These are phyloP conservation scores for Drosophila chauvacae DNA, from an alignment of 1,140 invertebrate genomes.

Conservation along the genomic window DNA sequence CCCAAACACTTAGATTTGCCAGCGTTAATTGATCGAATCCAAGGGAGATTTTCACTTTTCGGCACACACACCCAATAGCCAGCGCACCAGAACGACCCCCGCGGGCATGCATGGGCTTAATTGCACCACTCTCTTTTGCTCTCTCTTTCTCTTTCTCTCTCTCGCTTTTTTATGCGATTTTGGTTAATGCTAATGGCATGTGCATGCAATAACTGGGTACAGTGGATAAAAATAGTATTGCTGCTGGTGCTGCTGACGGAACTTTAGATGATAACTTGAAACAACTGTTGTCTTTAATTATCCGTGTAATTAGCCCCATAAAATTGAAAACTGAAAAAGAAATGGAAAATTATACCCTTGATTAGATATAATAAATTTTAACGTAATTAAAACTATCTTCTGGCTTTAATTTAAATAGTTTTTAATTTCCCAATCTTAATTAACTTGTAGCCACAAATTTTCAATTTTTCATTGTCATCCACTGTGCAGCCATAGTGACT, in stretches of 20 bases:
- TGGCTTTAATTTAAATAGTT: background rate
- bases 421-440: background rate
- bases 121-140: conserved; percentile 48
- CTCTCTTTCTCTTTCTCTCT: background rate
- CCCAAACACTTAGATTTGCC: conserved; percentile 8
- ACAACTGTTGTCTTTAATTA: background rate
- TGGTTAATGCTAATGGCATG: conserved; percentile 61
- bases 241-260: background rate
- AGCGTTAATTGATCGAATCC: conserved; percentile 15
- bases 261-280: background rate
- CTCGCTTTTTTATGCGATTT: conserved; percentile 28
- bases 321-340: background rate
- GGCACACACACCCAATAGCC: conserved; percentile 6
- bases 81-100: conserved; percentile 57
- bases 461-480: background rate
- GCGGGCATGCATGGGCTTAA: conserved; percentile 65
- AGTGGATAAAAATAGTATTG: conserved; percentile 11
- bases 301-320: background rate
- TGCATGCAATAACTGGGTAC: conserved; percentile 38
- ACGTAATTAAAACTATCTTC: background rate
- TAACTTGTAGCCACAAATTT: too few species aligned
- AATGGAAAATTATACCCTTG: too few species aligned
- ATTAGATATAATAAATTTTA: too few species aligned
- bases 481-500: conserved; percentile 18
- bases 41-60: conserved; percentile 31